Base-by-base conservation (phyloP, 2,797 vertebrate species). In the Capromys pilorides region DNA sequence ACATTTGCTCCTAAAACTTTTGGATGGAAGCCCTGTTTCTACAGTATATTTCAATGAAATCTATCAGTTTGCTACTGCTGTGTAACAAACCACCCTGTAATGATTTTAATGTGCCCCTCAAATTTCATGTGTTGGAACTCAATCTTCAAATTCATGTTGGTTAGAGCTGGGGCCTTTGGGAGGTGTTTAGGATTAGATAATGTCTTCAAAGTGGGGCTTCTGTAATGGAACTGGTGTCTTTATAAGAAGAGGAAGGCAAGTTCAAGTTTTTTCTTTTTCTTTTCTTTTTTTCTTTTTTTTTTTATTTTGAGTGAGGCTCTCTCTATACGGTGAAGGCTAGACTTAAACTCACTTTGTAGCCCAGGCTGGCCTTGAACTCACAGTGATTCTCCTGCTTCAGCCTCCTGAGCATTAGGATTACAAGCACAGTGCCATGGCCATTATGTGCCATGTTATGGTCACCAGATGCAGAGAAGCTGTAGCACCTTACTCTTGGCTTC, bases 1-100 rank as follows among this genome's bases (percentile, higher is more conserved):
- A 86, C 33, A 82, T 14, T 91, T 93, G 88, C 78, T 89, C 73
- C 45, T 66, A 21, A 85, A 87, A 86, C 73, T 91, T 95, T 45
- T 49, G 26, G 49, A 80, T 82, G 49, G 92, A 79, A 95, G 64
- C 71, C 22, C 36, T 41, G 2, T 80, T 94, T 73, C 59, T 90
- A 64, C 11, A 54, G 24, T 75, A 49, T 62, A n/a, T 86, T 82
- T 90, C 49, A 12, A 33, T 31, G 64, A 45, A 19, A 45, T 93
- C 36, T 75, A 91, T 86, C 64, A 8, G 28, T 92, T 66, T 69
- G 67, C 80, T 88, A n/a, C 19, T 71, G 83, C 86, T 67, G 28
- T 83, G 78, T 95, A 96, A 92, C 75, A 88, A 91, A 86, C 4
- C 4, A 73, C 6, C 49, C 89, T n/a, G 54, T 61, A 61, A 19